Evolutionary conservation across 2,797 vertebrate species (phyloP).

Genomic region (Gymnothorax javanicus): DNA sequence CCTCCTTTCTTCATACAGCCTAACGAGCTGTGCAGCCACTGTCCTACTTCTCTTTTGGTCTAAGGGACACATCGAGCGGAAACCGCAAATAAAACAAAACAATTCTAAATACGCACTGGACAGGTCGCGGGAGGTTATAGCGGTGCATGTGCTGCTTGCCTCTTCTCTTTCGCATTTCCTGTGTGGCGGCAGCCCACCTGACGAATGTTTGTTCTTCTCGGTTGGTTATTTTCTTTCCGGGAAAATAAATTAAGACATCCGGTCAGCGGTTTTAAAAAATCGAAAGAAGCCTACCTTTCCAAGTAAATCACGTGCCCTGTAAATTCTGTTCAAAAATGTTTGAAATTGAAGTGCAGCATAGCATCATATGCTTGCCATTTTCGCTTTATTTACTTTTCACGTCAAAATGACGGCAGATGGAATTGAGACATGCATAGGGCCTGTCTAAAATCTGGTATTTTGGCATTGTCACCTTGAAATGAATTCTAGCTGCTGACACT

Average conservation of each 20-base stretch:
- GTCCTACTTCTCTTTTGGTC: not conserved
- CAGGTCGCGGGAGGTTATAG: not conserved
- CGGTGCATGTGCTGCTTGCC: too few relatives aligned
- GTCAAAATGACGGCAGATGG: not conserved
- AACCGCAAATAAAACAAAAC: not conserved
- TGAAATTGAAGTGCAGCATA: not conserved
- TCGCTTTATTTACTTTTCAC: not conserved
- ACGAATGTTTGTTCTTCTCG: not conserved
- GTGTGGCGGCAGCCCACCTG: not conserved
- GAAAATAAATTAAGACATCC: not conserved
- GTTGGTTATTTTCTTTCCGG: not conserved
- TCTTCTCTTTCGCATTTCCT: not conserved
- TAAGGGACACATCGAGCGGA: not conserved
- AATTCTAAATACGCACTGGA: not conserved
- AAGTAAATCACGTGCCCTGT: not conserved
- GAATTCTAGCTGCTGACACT: not conserved
- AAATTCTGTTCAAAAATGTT: not conserved
- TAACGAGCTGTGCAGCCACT: not conserved
- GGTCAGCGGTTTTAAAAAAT: not conserved
- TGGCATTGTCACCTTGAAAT: not conserved
- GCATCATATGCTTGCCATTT: not conserved
- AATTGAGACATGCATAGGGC: not conserved
- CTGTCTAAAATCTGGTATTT: not conserved
- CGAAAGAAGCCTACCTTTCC: not conserved
- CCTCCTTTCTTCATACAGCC: not conserved